Conservation (phyloP, 2,113 vertebrate genomes). For the Percopsis transmontana region DNA sequence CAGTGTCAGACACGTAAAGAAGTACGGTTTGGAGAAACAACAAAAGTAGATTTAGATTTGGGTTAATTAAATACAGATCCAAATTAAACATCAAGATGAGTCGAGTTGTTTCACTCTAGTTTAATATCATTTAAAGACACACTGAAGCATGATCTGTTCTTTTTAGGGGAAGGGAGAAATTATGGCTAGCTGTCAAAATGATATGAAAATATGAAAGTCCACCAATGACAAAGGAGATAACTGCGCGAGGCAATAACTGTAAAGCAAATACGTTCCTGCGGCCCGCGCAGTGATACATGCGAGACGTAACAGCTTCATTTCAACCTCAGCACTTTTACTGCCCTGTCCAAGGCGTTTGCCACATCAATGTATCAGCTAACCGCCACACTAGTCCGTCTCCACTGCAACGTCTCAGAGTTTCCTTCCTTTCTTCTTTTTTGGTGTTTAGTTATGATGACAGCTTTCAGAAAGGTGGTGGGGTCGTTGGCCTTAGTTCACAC, state of each 20-base stretch:
- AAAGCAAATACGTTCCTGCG: constrained; percentile 65
- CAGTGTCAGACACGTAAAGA: too few species aligned
- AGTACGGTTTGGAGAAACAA: too few species aligned
- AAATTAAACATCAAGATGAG: too few species aligned
- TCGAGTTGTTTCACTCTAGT: too few species aligned
- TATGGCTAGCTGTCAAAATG: too few species aligned
- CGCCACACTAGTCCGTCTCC: constrained; percentile 69
- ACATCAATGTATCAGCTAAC: constrained; percentile 65
- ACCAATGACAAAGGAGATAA: constrained; percentile 39
- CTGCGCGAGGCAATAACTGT: constrained; percentile 64
- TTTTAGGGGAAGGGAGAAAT: too few species aligned
- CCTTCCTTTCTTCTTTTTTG: constrained; percentile 1
- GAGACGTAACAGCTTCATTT: constrained; percentile 74
- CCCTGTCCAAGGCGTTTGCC: constrained; percentile 63
- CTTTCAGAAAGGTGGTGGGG: constrained; percentile 49
- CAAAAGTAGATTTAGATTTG: too few species aligned
- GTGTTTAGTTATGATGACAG: constrained; percentile 45
- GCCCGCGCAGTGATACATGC: constrained; percentile 67
- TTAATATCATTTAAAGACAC: too few species aligned
- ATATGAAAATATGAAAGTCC: too few species aligned
- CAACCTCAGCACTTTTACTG: constrained; percentile 74
- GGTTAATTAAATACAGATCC: too few species aligned
- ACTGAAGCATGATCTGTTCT: too few species aligned
- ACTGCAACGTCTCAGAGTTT: constrained; percentile 66
- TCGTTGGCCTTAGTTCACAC: constrained; percentile 36